phyloP scores from a whole-genome alignment of 2,888 invertebrate species.

The Ectemnius lituratus region DNA sequence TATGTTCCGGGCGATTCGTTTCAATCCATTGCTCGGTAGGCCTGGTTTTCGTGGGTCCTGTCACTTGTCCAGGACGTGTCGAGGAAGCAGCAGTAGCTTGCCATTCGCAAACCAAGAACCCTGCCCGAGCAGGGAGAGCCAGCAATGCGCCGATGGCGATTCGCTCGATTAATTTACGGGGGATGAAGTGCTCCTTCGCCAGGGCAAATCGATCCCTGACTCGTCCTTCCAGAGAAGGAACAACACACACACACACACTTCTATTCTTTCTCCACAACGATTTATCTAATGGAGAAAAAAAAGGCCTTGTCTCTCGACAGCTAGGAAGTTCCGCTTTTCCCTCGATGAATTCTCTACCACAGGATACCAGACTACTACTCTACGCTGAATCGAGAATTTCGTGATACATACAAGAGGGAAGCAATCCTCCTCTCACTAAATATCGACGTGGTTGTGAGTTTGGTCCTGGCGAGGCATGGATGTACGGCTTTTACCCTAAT shows the following conservation, averaged over 20 bases:
- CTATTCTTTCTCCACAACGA: neutral
- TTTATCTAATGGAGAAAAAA: slow-evolving; percentile 43
- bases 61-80: slow-evolving; percentile 18
- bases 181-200: slow-evolving; percentile 2
- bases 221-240: neutral
- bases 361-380: neutral
- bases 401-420: neutral
- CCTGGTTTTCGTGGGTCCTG: slow-evolving; percentile 23
- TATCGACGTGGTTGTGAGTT: neutral
- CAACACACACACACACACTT: slow-evolving; percentile 1
- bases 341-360: neutral
- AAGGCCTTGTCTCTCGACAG: slow-evolving; percentile 31
- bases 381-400: neutral
- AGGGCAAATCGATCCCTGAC: neutral
- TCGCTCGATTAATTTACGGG: slow-evolving; percentile 15
- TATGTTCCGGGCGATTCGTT: slow-evolving; percentile 43
- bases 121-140: neutral
- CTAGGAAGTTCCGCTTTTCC: neutral
- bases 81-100: neutral
- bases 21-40: slow-evolving; percentile 49
- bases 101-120: neutral
- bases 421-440: neutral
- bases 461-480: slow-evolving; percentile 14
- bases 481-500: slow-evolving; percentile 27
- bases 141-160: neutral